These are phyloP conservation scores for Oxyteleia sp. DNA, from an alignment of 2,888 invertebrate species.

Conservation along the genomic window DNA sequence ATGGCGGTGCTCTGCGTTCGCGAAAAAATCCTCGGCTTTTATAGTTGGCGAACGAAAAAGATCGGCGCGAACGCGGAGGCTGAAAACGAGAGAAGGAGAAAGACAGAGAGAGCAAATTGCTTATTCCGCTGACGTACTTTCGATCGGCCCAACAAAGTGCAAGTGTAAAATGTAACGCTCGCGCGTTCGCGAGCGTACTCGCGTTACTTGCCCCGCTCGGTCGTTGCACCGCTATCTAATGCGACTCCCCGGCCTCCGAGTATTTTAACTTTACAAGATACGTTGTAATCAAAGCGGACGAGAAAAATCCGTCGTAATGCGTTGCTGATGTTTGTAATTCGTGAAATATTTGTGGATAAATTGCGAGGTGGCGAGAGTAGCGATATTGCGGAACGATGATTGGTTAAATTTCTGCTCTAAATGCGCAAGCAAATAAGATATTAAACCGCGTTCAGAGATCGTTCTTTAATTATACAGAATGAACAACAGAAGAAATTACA, in stretches of 20 bases:
- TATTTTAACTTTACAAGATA: conserved; percentile 45
- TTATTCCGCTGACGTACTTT: conserved; percentile 66
- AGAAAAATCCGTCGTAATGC: conserved; percentile 50
- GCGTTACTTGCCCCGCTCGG: conserved; percentile 60
- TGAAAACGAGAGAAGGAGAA: conserved; percentile 19
- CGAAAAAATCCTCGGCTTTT: conserved; percentile 43
- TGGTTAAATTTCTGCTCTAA: conserved; percentile 21
- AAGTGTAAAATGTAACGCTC: conserved; percentile 70
- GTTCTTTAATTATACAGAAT: too few species aligned
- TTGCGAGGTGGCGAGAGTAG: conserved; percentile 28
- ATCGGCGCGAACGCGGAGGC: conserved; percentile 5
- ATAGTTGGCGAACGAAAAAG: conserved; percentile 46
- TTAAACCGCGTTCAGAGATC: too few species aligned
- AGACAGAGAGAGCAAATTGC: conserved; percentile 47
- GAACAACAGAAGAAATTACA: too few species aligned
- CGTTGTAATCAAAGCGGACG: conserved; percentile 28
- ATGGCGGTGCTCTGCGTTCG: conserved; percentile 29
- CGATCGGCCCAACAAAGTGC: conserved; percentile 66
- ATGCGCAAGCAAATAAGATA: conserved; percentile 7
- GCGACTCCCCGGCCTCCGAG: conserved; percentile 43
- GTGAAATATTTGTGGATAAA: conserved; percentile 36
- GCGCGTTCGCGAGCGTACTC: conserved; percentile 45
- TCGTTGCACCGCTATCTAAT: conserved; percentile 69
- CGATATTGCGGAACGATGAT: conserved; percentile 30
- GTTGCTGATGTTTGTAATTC: conserved; percentile 17